phyloP scores from a whole-genome alignment of 2,113 vertebrate species.

The Albula glossodonta region DNA sequence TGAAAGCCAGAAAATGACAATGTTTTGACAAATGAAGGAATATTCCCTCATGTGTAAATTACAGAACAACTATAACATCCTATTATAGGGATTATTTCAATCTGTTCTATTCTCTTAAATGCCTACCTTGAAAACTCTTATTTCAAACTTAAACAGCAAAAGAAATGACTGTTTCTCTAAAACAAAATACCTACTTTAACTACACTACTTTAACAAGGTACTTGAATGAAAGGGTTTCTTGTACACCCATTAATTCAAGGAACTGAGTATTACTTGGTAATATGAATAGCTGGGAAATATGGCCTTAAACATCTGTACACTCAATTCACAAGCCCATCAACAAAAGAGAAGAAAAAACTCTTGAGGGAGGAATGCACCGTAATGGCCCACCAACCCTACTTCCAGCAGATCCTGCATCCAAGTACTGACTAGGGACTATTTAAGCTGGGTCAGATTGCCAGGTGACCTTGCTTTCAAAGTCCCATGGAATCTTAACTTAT shows the following conservation, averaged over 20 bases:
- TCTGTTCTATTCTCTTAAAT: too few species aligned
- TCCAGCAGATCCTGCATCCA: not conserved
- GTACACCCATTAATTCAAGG: not conserved
- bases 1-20: too few species aligned
- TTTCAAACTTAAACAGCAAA: too few species aligned
- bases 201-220: not conserved
- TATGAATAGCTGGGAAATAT: not conserved
- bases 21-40: too few species aligned
- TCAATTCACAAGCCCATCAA: not conserved
- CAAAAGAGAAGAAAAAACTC: not conserved
- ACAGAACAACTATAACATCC: too few species aligned
- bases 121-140: too few species aligned
- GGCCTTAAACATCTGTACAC: not conserved
- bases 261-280: not conserved
- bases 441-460: not conserved
- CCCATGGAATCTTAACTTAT: not conserved
- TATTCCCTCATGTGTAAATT: too few species aligned
- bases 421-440: slow-evolving; percentile 1
- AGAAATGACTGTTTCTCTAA: too few species aligned
- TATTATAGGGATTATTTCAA: too few species aligned
- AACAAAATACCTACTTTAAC: too few species aligned
- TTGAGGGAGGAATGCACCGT: not conserved
- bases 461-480: not conserved
- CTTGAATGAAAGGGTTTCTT: not conserved
- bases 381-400: not conserved